These are phyloP conservation scores for Maccullochella peelii DNA, from an alignment of 2,113 vertebrate genomes.

Conservation along the genomic window DNA sequence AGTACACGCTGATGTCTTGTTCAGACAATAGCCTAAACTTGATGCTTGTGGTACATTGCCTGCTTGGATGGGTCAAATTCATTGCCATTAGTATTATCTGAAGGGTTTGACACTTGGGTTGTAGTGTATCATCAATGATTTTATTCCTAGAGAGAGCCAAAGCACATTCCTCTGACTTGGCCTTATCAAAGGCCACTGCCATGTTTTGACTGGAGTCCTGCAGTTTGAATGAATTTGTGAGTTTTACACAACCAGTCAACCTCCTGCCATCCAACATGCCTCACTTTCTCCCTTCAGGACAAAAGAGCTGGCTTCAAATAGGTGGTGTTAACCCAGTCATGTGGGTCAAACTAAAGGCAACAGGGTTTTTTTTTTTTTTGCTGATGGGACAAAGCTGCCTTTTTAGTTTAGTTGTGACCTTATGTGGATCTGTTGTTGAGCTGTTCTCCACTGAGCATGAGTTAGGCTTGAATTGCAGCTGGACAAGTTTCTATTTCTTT, in stretches of 20 bases:
- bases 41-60: slow-evolving; percentile 16
- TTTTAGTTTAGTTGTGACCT: slow-evolving; percentile 57
- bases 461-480: slow-evolving; percentile 34
- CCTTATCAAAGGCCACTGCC: slow-evolving; percentile 38
- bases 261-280: slow-evolving; percentile 12
- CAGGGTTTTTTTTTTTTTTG: slow-evolving; percentile 36
- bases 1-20: background rate
- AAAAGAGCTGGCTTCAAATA: slow-evolving; percentile 60
- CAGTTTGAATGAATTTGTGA: slow-evolving; percentile 34
- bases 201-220: slow-evolving; percentile 56
- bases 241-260: slow-evolving; percentile 34
- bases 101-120: background rate
- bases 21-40: slow-evolving; percentile 34
- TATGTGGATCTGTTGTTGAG: slow-evolving; percentile 33
- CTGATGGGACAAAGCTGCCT: slow-evolving; percentile 60
- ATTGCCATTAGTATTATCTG: background rate
- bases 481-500: slow-evolving; percentile 39
- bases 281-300: slow-evolving; percentile 46
- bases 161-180: slow-evolving; percentile 30
- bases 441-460: slow-evolving; percentile 6
- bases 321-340: slow-evolving; percentile 59
- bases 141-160: slow-evolving; percentile 19
- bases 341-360: slow-evolving; percentile 61
- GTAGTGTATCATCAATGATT: slow-evolving; percentile 29
- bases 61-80: slow-evolving; percentile 1